A percentile compares a stretch with the other conserved stretches of the same genome.
phyloP scores from a whole-genome alignment of 2,888 invertebrate genomes.

The Drosophila neoperkinsi region DNA sequence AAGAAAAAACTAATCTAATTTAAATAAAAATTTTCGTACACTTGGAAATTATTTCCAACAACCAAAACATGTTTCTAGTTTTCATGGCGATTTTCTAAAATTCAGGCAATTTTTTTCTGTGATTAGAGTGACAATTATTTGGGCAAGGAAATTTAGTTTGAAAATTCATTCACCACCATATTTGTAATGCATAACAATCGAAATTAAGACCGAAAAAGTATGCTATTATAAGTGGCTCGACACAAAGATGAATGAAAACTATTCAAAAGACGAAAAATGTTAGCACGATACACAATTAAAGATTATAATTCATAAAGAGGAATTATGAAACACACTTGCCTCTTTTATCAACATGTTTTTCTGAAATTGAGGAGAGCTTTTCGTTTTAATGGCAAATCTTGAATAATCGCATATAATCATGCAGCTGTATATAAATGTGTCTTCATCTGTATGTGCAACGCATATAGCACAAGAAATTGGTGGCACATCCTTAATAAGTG shows the following conservation, averaged over 20 bases:
- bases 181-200: background rate
- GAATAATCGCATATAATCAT: background rate
- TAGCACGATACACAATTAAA: background rate
- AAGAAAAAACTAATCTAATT: background rate
- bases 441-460: background rate
- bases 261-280: background rate
- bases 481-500: slow-evolving; percentile 4
- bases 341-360: too few relatives aligned
- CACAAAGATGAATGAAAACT: background rate
- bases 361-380: background rate
- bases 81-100: background rate
- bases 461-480: background rate
- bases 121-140: background rate
- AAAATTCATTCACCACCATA: background rate
- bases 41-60: background rate
- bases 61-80: background rate
- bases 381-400: background rate
- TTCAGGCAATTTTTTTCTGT: background rate
- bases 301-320: background rate
- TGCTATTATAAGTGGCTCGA: slow-evolving; percentile 1
- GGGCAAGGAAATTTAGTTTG: too few relatives aligned
- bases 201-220: slow-evolving; percentile 6
- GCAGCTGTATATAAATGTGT: background rate
- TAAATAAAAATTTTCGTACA: background rate
- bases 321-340: background rate